Evolutionary conservation across 35 echinoderm and acorn worm species (phyloP).

Genomic region (Ptychodera flava): DNA sequence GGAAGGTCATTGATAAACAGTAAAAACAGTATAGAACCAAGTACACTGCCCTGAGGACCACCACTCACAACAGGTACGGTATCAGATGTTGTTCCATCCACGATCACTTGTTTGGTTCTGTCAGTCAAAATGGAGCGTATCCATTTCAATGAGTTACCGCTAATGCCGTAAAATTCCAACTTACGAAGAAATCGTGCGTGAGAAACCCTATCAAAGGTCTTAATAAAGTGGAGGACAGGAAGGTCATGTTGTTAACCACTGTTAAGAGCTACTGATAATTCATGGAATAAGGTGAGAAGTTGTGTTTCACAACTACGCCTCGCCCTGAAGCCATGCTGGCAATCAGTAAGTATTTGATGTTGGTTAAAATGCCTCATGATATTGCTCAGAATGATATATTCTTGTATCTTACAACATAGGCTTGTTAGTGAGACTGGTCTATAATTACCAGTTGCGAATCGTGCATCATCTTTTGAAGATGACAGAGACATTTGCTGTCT

Average conservation of each 20-base stretch:
- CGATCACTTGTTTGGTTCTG: background rate
- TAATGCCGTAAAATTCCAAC: slow-evolving; percentile 23
- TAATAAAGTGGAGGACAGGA: slow-evolving; percentile 36
- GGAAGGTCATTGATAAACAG: slow-evolving; percentile 47
- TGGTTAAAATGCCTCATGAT: slow-evolving; percentile 38
- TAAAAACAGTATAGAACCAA: slow-evolving; percentile 34
- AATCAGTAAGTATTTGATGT: slow-evolving; percentile 30
- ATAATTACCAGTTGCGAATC: slow-evolving; percentile 32
- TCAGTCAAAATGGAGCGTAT: slow-evolving; percentile 14
- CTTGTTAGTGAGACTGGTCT: slow-evolving; percentile 36
- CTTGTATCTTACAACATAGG: slow-evolving; percentile 33
- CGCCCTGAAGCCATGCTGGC: slow-evolving; percentile 47
- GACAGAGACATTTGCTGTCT: slow-evolving; percentile 7
- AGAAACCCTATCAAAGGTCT: slow-evolving; percentile 40
- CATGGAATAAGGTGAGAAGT: slow-evolving; percentile 22
- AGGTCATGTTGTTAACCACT: slow-evolving; percentile 28
- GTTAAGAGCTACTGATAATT: background rate
- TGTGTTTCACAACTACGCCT: slow-evolving; percentile 43
- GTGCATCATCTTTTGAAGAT: slow-evolving; percentile 32
- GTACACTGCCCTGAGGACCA: slow-evolving; percentile 26
- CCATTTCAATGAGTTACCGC: background rate
- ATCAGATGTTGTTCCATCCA: too few relatives aligned
- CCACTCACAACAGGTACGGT: slow-evolving; percentile 2
- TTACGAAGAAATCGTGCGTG: slow-evolving; percentile 26
- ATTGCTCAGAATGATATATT: slow-evolving; percentile 39